A percentile compares a stretch with the other conserved stretches of the same genome.
These are phyloP conservation scores for Lithophane leautieri DNA, from an alignment of 2,888 invertebrate species.

Conservation along the genomic window DNA sequence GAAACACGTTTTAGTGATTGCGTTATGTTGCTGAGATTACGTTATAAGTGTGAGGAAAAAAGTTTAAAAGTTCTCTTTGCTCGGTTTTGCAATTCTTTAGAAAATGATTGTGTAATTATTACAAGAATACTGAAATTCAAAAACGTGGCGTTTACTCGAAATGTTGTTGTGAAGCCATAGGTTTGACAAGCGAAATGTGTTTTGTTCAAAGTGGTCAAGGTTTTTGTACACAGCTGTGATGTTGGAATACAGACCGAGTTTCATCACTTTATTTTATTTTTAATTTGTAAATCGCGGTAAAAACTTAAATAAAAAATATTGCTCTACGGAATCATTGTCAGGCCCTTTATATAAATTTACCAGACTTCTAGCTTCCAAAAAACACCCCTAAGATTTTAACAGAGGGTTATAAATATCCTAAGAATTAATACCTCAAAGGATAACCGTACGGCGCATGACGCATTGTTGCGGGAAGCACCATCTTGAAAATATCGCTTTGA, in stretches of 20 bases:
- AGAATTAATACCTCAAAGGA: conserved; percentile 54
- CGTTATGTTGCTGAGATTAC: conserved; percentile 33
- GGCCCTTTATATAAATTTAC: background rate
- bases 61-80: background rate
- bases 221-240: conserved; percentile 1
- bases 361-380: conserved; percentile 2
- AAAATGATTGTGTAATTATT: conserved; percentile 43
- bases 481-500: conserved; percentile 90
- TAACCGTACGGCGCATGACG: conserved; percentile 69
- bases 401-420: conserved; percentile 58
- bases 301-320: no score
- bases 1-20: conserved; percentile 36
- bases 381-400: conserved; percentile 21
- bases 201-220: conserved; percentile 26
- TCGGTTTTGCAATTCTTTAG: conserved; percentile 23
- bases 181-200: conserved; percentile 2
- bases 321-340: background rate
- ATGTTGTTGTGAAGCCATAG: conserved; percentile 26
- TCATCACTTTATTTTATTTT: background rate
- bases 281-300: background rate
- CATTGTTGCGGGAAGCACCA: conserved; percentile 85
- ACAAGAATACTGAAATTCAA: conserved; percentile 8
- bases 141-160: background rate
- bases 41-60: conserved; percentile 19
- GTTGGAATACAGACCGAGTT: conserved; percentile 1